Percentiles rank a stretch among this genome's conserved stretches.
Evolutionary conservation across 2,797 vertebrate species (phyloP).

Genomic region (Sebastolobus altivelis): DNA sequence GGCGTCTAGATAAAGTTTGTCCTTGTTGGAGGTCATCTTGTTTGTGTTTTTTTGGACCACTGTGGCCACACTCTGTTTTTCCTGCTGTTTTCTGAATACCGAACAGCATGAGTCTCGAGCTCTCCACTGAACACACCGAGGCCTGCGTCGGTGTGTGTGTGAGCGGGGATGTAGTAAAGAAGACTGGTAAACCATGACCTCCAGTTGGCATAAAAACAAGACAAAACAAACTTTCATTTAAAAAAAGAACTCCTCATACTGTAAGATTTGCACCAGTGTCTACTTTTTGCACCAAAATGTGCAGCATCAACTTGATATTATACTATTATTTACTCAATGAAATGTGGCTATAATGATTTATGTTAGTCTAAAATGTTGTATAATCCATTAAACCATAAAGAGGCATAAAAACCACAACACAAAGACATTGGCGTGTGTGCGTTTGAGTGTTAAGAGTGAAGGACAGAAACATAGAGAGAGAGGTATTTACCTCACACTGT

Average conservation of each 20-base stretch:
- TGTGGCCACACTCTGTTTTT: constrained; percentile 20
- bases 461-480: not conserved
- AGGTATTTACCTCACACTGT: constrained; percentile 29
- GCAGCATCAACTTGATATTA: not conserved
- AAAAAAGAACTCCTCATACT: not conserved
- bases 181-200: not conserved
- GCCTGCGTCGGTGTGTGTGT: not conserved
- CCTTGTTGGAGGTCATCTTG: constrained; percentile 56
- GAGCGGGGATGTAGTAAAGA: not conserved
- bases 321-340: not conserved
- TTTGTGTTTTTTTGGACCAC: constrained; percentile 26
- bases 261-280: not conserved
- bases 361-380: not conserved
- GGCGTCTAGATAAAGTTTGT: constrained; percentile 34
- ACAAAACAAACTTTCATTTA: not conserved
- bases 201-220: not conserved
- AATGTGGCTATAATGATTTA: not conserved
- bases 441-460: not conserved
- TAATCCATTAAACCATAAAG: not conserved
- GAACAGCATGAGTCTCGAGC: constrained; percentile 8
- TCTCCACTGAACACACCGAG: constrained; percentile 16
- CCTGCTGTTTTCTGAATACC: constrained; percentile 52
- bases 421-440: not conserved
- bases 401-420: not conserved
- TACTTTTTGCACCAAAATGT: not conserved